Conservation (phyloP, 2,113 vertebrate species). For the Haemorhous mexicanus region DNA sequence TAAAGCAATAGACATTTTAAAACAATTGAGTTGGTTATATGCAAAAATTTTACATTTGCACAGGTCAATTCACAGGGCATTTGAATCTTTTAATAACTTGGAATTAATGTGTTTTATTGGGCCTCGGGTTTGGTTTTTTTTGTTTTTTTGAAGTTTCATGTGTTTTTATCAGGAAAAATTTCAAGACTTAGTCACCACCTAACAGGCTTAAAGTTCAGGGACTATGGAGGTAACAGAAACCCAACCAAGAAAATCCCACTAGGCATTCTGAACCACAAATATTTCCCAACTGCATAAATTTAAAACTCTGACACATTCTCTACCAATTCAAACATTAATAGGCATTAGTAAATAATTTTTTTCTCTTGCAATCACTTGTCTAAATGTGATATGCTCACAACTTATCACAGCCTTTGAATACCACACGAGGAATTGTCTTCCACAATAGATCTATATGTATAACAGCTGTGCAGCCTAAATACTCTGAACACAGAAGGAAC, state of each 20-base stretch:
- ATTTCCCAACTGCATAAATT: not conserved
- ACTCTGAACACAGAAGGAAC: not conserved
- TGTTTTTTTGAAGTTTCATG: not conserved
- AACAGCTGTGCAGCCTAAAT: slow-evolving; percentile 38
- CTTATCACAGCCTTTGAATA: slow-evolving; percentile 12
- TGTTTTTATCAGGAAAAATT: not conserved
- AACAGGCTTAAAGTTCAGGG: not conserved
- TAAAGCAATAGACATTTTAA: not conserved
- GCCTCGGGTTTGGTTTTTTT: not conserved
- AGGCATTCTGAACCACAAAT: not conserved
- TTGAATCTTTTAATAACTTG: not conserved
- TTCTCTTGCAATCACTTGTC: not conserved
- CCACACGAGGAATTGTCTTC: not conserved
- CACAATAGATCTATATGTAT: not conserved
- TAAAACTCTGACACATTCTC: not conserved
- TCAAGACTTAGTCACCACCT: not conserved
- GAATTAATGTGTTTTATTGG: not conserved
- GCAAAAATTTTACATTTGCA: not conserved
- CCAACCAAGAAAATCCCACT: not conserved
- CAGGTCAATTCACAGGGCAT: not conserved
- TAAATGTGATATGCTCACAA: not conserved
- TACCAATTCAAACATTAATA: not conserved
- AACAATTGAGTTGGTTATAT: not conserved
- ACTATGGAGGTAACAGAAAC: not conserved
- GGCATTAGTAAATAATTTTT: not conserved